A percentile compares a stretch with the other conserved stretches of the same genome.
phyloP scores from a whole-genome alignment of 2,797 vertebrate species.

The Pyrocephalus nanus region DNA sequence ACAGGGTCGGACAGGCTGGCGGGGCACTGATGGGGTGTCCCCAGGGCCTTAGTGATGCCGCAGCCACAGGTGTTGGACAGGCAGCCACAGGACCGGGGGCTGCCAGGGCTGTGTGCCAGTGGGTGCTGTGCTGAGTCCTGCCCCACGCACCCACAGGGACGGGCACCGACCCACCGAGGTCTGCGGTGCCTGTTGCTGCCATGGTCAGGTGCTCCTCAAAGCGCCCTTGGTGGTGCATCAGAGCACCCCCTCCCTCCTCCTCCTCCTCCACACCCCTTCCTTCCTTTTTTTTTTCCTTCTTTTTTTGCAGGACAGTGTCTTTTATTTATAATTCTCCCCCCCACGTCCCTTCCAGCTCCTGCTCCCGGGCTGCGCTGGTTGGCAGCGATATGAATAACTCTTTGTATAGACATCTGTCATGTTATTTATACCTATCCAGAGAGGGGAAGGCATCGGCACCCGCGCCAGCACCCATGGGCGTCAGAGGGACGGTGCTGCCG shows the following conservation, averaged over 20 bases:
- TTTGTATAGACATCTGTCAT: slow-evolving; percentile 68
- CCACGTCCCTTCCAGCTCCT: slow-evolving; percentile 26
- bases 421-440: slow-evolving; percentile 59
- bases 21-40: not conserved
- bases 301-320: slow-evolving; percentile 16
- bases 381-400: slow-evolving; percentile 66
- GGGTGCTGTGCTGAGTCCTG: not conserved
- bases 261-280: not conserved
- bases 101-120: fast-evolving
- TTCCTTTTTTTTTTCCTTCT: not conserved
- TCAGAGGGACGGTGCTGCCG: not conserved
- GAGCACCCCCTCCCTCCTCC: not conserved
- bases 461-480: slow-evolving; percentile 33
- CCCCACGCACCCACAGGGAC: not conserved
- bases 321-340: slow-evolving; percentile 41
- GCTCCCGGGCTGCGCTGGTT: slow-evolving; percentile 45
- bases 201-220: not conserved
- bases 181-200: not conserved
- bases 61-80: not conserved
- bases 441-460: slow-evolving; percentile 35
- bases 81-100: not conserved
- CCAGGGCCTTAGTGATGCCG: not conserved
- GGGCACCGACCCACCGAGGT: not conserved
- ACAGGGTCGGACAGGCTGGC: not conserved
- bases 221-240: not conserved